These are phyloP conservation scores for Hassar affinis DNA, from an alignment of 2,113 vertebrate genomes.

Conservation along the genomic window DNA sequence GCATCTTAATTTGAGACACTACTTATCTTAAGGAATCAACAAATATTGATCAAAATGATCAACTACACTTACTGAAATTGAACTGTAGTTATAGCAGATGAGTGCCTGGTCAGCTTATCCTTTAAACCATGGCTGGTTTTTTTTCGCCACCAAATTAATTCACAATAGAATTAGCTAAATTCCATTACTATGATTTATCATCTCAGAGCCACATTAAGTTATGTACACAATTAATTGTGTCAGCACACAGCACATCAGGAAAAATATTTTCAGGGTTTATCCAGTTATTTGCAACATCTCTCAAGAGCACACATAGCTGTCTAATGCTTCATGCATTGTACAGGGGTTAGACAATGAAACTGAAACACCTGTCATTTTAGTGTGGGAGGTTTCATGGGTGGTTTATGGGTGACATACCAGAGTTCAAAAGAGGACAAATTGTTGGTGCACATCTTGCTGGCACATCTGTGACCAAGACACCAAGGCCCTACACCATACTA, in stretches of 20 bases:
- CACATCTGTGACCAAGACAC: no score
- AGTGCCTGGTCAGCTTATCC: background rate
- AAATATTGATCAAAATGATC: background rate
- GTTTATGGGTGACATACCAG: no score
- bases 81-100: background rate
- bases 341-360: no score
- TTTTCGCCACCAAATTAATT: background rate
- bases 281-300: background rate
- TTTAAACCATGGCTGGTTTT: background rate
- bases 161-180: background rate
- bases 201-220: background rate
- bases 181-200: background rate
- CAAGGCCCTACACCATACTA: no score
- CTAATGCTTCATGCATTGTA: background rate
- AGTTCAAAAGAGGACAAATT: no score
- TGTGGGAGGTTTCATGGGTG: no score
- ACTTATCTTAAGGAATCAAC: background rate
- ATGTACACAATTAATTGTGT: background rate
- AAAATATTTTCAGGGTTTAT: background rate
- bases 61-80: background rate
- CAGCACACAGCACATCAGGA: background rate
- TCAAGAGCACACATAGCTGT: background rate
- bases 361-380: no score
- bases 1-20: background rate
- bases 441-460: no score